Percentiles rank a stretch among this genome's conserved stretches.
Evolutionary conservation across 2,113 vertebrate species (phyloP).

Genomic region (Strix aluco): DNA sequence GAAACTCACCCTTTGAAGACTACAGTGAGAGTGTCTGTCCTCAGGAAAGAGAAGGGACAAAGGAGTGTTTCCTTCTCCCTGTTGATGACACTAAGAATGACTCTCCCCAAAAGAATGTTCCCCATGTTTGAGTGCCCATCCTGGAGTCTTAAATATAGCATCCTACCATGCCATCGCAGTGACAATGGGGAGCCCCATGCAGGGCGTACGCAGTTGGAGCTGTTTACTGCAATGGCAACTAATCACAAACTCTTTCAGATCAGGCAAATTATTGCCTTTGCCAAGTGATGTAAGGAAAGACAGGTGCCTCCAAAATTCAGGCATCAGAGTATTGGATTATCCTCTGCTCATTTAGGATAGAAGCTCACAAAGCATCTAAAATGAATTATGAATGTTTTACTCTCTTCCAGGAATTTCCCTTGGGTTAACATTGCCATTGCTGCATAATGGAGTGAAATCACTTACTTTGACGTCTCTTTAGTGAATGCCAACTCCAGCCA

Average conservation of each 20-base stretch:
- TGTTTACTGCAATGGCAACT: neutral
- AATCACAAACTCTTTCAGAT: neutral
- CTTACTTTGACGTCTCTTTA: neutral
- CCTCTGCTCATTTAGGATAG: neutral
- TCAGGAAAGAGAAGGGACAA: slow-evolving; percentile 23
- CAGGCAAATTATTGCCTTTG: neutral
- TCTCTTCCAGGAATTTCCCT: neutral
- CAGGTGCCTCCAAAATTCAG: neutral
- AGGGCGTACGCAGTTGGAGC: neutral
- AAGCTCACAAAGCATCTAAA: neutral
- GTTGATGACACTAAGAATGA: slow-evolving; percentile 40
- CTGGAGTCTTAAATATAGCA: slow-evolving; percentile 78
- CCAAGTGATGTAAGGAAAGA: neutral
- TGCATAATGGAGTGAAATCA: neutral
- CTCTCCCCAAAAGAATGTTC: slow-evolving; percentile 70
- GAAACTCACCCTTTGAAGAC: slow-evolving; percentile 32
- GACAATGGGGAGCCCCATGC: slow-evolving; percentile 71
- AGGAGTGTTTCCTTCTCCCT: neutral
- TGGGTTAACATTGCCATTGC: neutral
- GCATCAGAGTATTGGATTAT: neutral
- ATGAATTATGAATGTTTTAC: neutral
- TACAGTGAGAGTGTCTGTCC: neutral
- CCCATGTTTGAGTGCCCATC: slow-evolving; percentile 66
- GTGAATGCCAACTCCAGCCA: neutral
- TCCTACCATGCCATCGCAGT: slow-evolving; percentile 27